Evolutionary conservation across 2,888 invertebrate species (phyloP), one percentile per base, ranked within the genome.

Genomic region (Watsonalla cultraria): DNA sequence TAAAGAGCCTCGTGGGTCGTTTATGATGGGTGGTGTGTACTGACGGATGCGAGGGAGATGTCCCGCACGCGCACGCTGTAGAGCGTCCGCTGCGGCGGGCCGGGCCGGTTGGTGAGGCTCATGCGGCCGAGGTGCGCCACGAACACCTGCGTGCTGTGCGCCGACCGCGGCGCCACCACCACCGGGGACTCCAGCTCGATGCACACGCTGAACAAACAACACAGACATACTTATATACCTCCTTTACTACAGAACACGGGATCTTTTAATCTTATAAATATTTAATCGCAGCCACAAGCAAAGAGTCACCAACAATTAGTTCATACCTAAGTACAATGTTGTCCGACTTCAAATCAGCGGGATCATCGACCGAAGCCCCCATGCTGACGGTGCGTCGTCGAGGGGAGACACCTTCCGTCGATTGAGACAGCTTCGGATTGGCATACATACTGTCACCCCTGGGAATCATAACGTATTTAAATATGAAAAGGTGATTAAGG

Each of bases 81-180:
- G 63, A 78, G 66, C 61, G 84, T 75, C 74, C 64, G 69, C 47
- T 53, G 60, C 54, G 84, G 81, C 70, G 86, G 84, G 69, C 92
- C 81, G 70, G 86, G 82, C 61, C 70, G 70, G 80, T 84, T 85
- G 81, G 72, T 46, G 33, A 94, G 88, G 34, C 94, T 93, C 80
- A 98, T 98, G 78, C 96, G 95, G 45, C 98, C 98, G 62, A 99
- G 92, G 91, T 98, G 98, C 13, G 97, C 97, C 46, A 98, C 96
- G 66, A 98, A 92, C 52, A 98, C 97, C 76, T 97, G 94, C 9
- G 94, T 75, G 80, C 97, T 97, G 64, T 92, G 92, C 37, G 94
- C 93, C 8, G 94, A 93, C 60, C 96, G 92, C 0, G 98, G 98
- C 53, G 98, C 84, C 55, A 98, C 95, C 62, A 98, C 93, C 47